phyloP scores from a whole-genome alignment of 2,888 invertebrate genomes.

The Eueremaeus valkanovi region DNA sequence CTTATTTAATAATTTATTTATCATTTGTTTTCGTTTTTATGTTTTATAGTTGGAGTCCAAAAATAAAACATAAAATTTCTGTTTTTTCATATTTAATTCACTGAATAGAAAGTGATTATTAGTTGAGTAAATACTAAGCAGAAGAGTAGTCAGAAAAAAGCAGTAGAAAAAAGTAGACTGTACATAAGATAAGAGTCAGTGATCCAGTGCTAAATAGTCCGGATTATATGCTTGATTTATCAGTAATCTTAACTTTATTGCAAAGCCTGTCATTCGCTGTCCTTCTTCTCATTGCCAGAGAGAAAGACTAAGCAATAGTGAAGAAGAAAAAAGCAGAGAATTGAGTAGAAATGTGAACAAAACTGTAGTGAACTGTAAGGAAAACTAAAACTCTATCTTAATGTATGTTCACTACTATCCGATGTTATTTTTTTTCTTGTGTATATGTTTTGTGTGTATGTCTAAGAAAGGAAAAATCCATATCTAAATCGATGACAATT shows the following conservation, averaged over 20 bases:
- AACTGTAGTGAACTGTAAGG: neutral
- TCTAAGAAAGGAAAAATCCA: neutral
- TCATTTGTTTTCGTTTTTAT: too few species aligned
- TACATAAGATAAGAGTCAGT: constrained; percentile 26
- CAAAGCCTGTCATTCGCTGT: constrained; percentile 20
- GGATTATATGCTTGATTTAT: constrained; percentile 37
- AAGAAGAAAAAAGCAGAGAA: neutral
- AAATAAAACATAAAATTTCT: too few species aligned
- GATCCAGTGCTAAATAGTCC: constrained; percentile 29
- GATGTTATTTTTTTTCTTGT: neutral
- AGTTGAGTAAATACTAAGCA: neutral
- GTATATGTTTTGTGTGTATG: neutral
- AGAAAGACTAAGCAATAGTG: neutral
- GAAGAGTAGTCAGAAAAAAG: neutral
- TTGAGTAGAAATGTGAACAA: neutral
- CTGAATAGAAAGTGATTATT: constrained; percentile 17
- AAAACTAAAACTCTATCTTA: neutral
- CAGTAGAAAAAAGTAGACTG: neutral
- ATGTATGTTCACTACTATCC: neutral
- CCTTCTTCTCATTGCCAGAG: neutral
- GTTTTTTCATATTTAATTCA: constrained; percentile 8
- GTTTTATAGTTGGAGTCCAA: too few species aligned
- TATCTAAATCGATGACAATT: constrained; percentile 27
- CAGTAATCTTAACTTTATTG: constrained; percentile 28
- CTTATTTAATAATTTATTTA: too few species aligned